These are phyloP conservation scores for Mastomys natalensis DNA, from an alignment of 2,113 vertebrate genomes.

Conservation along the genomic window DNA sequence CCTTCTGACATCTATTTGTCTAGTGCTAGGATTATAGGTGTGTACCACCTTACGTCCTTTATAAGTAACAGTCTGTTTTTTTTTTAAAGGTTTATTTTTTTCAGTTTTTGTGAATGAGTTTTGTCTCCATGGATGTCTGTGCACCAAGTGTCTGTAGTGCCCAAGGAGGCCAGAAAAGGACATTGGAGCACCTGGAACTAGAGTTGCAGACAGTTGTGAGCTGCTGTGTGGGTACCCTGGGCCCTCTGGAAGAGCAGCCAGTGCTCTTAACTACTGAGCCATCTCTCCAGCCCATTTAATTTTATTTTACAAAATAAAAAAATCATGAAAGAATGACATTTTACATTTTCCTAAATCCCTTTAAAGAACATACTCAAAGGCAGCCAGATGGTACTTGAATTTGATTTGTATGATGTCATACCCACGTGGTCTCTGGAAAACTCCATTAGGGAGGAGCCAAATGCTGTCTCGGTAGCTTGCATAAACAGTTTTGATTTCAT, in stretches of 20 bases:
- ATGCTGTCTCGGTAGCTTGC: background rate
- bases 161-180: background rate
- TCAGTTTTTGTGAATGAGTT: background rate
- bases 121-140: background rate
- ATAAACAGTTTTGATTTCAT: constrained; percentile 35
- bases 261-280: background rate
- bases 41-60: background rate
- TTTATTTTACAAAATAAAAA: constrained; percentile 41
- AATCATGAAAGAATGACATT: background rate
- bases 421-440: background rate
- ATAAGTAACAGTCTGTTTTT: background rate
- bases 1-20: background rate
- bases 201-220: background rate
- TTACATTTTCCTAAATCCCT: background rate
- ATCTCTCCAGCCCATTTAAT: background rate
- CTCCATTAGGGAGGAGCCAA: background rate
- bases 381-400: background rate
- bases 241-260: background rate
- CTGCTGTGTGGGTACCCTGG: no score
- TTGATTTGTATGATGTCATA: background rate
- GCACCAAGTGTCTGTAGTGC: background rate
- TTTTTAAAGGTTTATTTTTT: background rate
- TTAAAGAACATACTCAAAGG: background rate
- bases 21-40: background rate
- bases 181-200: background rate